These are phyloP conservation scores for Sula dactylatra DNA, from an alignment of 2,113 vertebrate genomes.

Conservation along the genomic window DNA sequence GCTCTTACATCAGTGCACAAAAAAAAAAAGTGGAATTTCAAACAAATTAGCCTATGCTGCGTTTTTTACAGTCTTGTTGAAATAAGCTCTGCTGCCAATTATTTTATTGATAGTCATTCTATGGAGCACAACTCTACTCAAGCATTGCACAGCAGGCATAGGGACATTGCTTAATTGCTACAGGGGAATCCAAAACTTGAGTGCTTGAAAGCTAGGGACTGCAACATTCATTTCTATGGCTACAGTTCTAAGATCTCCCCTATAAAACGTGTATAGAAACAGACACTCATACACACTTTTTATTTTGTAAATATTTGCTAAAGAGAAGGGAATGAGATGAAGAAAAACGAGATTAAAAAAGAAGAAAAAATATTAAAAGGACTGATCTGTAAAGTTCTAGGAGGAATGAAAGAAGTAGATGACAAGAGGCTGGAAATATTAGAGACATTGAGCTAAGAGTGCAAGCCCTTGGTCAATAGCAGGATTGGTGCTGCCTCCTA, in stretches of 20 bases:
- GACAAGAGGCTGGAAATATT: background rate
- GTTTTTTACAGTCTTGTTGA: background rate
- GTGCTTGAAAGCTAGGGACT: background rate
- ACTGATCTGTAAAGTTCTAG: background rate
- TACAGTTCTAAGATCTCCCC: background rate
- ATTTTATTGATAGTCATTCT: background rate
- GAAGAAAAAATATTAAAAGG: background rate
- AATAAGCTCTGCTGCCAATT: background rate
- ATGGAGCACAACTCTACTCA: background rate
- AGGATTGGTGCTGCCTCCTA: background rate
- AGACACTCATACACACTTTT: background rate
- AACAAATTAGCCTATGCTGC: background rate
- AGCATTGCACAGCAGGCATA: background rate
- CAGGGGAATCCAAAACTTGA: background rate
- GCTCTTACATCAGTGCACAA: background rate
- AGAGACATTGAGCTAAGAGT: background rate
- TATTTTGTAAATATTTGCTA: background rate
- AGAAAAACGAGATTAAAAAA: background rate
- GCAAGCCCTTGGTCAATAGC: too few species aligned
- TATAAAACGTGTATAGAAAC: background rate
- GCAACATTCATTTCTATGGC: background rate
- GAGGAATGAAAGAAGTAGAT: background rate
- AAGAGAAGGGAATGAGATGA: background rate
- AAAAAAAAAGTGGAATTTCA: background rate
- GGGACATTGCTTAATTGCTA: background rate